Evolutionary conservation across 2,797 vertebrate genomes (phyloP), one percentile per base, ranked within the genome.

Genomic region (Oreonectes daqikongensis): DNA sequence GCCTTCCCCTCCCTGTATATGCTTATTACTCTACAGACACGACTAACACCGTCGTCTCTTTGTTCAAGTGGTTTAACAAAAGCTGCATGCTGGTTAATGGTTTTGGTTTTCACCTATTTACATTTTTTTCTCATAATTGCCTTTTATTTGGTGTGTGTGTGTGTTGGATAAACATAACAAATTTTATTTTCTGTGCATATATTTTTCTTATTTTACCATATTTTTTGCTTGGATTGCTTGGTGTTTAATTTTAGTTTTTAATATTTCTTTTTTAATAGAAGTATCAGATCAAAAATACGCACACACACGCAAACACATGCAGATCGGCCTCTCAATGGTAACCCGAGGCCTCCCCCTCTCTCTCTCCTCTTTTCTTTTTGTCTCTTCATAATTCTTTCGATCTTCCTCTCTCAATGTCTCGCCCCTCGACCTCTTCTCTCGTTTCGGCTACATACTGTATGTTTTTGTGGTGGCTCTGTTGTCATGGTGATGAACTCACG

Each of bases 401-500:
- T 75, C 61, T 75, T 69, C 69, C 12, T 72, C 57, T 71, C 1
- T 63, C 18, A 63, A 24, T 70, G 26, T 82, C 52, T 57, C 65
- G 20, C 48, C 79, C 46, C 40, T 38, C 18, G 7, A 53, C 72
- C 59, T 75, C 52, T 84, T 87, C 85, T 86, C 87, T 89, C 82
- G 87, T 90, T 77, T 88, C 84, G 84, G 90, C 90, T 91, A 87
- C 87, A 87, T 72, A 77, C 90, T 86, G 61, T 90, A 85, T 85
- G 83, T 91, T 83, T 88, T 64, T 84, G 88, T 94, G 93, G 93
- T 96, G 94, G 93, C 93, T 87, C 93, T 91, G 93, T 93, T 93
- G 92, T 97, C 94, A 95, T 96, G 92, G 94, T 95, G 93, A 93
- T 91, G 86, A 93, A 94, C 94, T 95, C 95, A 94, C 94, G 93